Evolutionary conservation across 2,797 vertebrate genomes (phyloP), one percentile per base, ranked within the genome.

Genomic region (Danio jaintianensis): DNA sequence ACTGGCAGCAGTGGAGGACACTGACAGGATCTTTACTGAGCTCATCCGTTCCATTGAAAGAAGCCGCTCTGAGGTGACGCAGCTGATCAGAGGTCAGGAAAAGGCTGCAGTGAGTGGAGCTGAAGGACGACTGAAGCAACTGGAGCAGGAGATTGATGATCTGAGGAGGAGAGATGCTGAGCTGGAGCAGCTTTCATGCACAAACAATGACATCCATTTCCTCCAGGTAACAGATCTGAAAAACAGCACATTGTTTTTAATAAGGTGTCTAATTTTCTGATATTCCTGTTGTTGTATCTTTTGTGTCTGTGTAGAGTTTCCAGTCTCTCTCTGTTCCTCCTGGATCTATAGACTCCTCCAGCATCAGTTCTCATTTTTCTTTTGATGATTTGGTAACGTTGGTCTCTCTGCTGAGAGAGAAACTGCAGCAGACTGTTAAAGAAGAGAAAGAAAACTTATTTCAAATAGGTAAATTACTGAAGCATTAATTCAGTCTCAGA

Each of bases 251-350:
- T 47, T 47, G 45, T 47, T 45, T 7, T 12, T 47, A 47, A 2
- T 47, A 7, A 7, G 4, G 7, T 36, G 13, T 13, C 29, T 12
- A 56, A 56, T 20, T 55, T 20, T 58, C 8, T 59, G 16, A 29
- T 22, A 5, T 6, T 61, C 22, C 13, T 22, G 4, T 7, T 55
- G 48, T 15, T 58, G 6, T 73, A 22, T 56, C n/a, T 68, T 80
- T 43, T 56, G 45, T 75, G 20, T 75, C 5, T 70, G 2, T 62
- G 48, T 16, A 74, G 43, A 36, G 20, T 29, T 48, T 62, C 15
- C 56, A n/a, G 22, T 61, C 45, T 62, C 10, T 74, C 16, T 71
- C 13, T 47, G 45, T 10, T 8, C 20, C 68, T 63, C 36, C 29
- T 64, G 45, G 8, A 42, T 79, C 36, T 55, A 47, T 20, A 45